Conservation (phyloP, 2,797 vertebrate species). For the Aratinga solstitialis region DNA sequence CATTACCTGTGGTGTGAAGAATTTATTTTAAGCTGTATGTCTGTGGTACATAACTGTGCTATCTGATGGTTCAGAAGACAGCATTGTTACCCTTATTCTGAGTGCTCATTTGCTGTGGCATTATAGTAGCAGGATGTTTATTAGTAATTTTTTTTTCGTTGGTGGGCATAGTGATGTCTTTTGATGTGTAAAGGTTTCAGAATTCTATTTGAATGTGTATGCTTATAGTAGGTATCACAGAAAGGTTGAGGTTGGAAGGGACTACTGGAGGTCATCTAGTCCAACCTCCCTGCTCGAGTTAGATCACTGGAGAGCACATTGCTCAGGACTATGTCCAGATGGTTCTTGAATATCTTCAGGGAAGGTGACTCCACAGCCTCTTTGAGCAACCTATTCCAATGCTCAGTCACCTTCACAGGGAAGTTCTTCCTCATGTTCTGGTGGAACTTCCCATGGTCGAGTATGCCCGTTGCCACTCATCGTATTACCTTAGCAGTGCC, state of each 20-base stretch:
- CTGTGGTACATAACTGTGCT: rapidly evolving
- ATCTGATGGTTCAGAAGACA: not conserved
- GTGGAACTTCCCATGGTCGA: not conserved
- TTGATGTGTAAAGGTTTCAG: not conserved
- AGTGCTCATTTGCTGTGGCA: not conserved
- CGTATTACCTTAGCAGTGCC: not conserved
- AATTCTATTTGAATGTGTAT: not conserved
- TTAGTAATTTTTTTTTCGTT: not conserved
- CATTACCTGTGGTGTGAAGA: not conserved
- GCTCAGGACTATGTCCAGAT: not conserved
- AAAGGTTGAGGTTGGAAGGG: not conserved
- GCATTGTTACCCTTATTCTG: not conserved
- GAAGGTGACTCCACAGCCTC: not conserved
- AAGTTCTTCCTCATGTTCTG: not conserved
- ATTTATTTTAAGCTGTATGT: not conserved
- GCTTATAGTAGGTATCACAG: not conserved
- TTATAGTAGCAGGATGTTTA: not conserved
- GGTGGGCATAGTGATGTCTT: not conserved
- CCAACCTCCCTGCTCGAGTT: not conserved
- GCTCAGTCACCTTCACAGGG: not conserved
- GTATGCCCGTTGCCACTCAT: not conserved
- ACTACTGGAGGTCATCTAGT: not conserved
- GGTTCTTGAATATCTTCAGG: not conserved
- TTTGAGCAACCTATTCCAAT: not conserved
- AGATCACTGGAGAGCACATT: not conserved